Base-by-base conservation (phyloP, 92 coral and sea anemone species). In the Pocillopora meandrina region DNA sequence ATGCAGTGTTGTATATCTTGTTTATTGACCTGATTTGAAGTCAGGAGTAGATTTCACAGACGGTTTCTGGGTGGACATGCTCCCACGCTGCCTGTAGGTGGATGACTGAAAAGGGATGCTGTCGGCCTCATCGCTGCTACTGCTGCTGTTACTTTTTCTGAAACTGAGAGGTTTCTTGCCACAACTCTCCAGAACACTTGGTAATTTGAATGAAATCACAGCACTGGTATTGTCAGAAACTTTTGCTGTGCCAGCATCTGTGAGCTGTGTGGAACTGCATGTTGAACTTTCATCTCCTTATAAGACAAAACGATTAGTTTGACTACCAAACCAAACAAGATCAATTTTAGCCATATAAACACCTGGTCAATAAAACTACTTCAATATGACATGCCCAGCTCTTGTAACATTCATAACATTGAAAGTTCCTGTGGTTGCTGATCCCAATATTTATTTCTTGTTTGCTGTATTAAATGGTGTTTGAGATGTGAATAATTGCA, bases 61-160 rank as follows among this genome's bases (percentile, higher is more conserved):
- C 55, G 95, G 90, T 71, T 94, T 94, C 58, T 84, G 88, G 63
- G 93, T 87, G 23, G 93, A 92, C 92, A 87, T 82, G 82, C 95
- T 87, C 11, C 82, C 65, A 62, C 70, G 70, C 86, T 74, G 82
- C 19, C 72, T 52, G 47, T 77, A 21, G 59, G 49, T 78, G 56
- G 75, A 87, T 36, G 60, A 71, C 68, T 82, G 90, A 58, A 93
- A 77, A 11, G 95, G 92, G 35, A 88, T 86, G 10, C 95, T 87
- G 85, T 92, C 94, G 13, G 95, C 88, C 66, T 94, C 98, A 63
- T 94, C 98, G 59, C 98, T 88, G 77, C 98, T 92, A 80, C 97
- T 94, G 84, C 98, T 93, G 36, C 94, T 89, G 56, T 84, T 89
- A 31, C 85, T 87, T 15, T 36, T 7, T 80, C 83, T 57, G 26